Percentiles rank a stretch among this genome's conserved stretches.
phyloP scores from a whole-genome alignment of 2,113 vertebrate species.

The Xiphias gladius region DNA sequence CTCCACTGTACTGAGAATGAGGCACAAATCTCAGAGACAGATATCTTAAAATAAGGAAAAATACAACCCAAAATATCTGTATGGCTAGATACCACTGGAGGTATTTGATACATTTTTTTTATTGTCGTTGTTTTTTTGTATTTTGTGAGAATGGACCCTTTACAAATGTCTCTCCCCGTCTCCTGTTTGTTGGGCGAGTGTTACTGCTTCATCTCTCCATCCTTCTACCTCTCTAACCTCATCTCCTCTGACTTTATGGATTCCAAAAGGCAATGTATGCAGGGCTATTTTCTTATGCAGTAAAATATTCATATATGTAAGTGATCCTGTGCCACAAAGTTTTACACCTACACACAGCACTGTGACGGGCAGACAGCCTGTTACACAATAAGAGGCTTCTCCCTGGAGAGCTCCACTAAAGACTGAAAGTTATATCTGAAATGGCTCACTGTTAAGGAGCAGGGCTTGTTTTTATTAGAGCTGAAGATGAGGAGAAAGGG shows the following conservation, averaged over 20 bases:
- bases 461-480: constrained; percentile 54
- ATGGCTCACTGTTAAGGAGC: constrained; percentile 69
- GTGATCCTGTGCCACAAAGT: constrained; percentile 29
- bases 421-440: constrained; percentile 75
- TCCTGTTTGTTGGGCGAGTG: neutral
- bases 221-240: neutral
- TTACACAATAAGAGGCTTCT: constrained; percentile 79
- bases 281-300: constrained; percentile 49
- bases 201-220: no score
- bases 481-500: constrained; percentile 49
- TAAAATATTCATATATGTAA: constrained; percentile 80
- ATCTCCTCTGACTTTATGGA: constrained; percentile 48
- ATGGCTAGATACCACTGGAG: no score
- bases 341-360: constrained; percentile 77
- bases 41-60: no score
- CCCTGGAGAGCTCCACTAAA: constrained; percentile 66
- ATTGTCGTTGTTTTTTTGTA: no score
- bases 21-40: no score
- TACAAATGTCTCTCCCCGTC: no score
- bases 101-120: no score
- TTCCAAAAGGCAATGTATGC: constrained; percentile 56
- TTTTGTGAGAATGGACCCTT: no score
- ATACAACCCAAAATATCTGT: no score
- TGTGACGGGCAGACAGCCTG: constrained; percentile 76
- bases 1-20: no score